Evolutionary conservation across 2,113 vertebrate species (phyloP).

Genomic region (Cricetomys ansorgei): DNA sequence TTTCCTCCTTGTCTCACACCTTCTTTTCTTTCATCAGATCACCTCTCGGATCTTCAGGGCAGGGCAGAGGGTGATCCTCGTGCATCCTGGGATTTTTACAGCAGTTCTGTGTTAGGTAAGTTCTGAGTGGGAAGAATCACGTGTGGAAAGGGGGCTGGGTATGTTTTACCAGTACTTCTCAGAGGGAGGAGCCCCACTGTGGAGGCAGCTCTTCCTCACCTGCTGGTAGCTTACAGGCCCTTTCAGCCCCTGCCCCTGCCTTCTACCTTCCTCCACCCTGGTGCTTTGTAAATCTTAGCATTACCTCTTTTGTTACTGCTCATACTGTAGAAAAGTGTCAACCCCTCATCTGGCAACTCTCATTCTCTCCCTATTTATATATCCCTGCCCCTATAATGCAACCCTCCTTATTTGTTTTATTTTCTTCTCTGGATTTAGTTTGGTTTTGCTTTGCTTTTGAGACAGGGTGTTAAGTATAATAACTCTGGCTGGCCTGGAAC

Average conservation of each 20-base stretch:
- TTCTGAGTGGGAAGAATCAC: background rate
- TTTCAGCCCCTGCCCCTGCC: background rate
- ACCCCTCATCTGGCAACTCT: background rate
- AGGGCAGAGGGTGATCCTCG: conserved; percentile 91
- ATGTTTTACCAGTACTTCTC: background rate
- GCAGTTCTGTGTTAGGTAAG: conserved; percentile 97
- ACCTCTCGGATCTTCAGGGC: conserved; percentile 95
- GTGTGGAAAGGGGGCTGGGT: background rate
- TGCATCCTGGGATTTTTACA: conserved; percentile 97
- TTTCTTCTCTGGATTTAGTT: background rate
- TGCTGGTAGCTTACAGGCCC: background rate
- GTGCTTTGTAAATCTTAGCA: background rate
- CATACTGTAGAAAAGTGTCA: background rate
- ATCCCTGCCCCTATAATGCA: background rate
- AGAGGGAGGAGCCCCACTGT: background rate
- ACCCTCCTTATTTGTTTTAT: background rate
- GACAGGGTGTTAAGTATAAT: background rate
- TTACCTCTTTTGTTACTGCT: background rate
- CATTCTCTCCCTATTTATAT: no score
- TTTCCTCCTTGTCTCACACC: conserved; percentile 4
- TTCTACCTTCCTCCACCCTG: background rate
- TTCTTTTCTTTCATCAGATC: conserved; percentile 87
- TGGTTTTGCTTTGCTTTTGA: background rate
- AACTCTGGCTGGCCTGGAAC: background rate
- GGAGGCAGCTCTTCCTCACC: background rate